phyloP scores from a whole-genome alignment of 2,113 vertebrate genomes.

The Paedocypris sp. region DNA sequence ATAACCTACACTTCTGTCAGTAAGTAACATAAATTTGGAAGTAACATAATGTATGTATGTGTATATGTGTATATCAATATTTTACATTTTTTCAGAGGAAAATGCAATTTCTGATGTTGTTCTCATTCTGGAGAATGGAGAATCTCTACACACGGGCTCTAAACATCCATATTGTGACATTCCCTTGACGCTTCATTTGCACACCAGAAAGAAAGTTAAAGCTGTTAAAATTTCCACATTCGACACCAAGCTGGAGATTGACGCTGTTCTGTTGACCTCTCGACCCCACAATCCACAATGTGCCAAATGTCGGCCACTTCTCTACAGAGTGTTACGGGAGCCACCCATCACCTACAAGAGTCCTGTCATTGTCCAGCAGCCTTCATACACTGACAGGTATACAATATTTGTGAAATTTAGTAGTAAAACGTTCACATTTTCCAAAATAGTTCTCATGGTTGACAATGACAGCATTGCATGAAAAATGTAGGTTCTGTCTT shows the following conservation, averaged over 20 bases:
- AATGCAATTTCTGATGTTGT: slow-evolving; percentile 68
- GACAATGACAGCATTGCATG: too few relatives aligned
- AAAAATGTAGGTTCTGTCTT: too few relatives aligned
- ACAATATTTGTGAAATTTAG: slow-evolving; percentile 21
- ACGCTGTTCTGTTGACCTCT: slow-evolving; percentile 79
- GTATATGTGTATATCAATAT: too few relatives aligned
- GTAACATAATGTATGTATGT: too few relatives aligned
- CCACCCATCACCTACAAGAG: slow-evolving; percentile 61
- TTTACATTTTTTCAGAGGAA: slow-evolving; percentile 44
- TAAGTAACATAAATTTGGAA: slow-evolving; percentile 26
- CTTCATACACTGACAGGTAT: slow-evolving; percentile 75
- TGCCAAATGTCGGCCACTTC: slow-evolving; percentile 66
- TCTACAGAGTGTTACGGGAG: slow-evolving; percentile 67
- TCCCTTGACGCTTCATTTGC: slow-evolving; percentile 75
- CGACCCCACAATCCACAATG: slow-evolving; percentile 67
- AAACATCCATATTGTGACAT: slow-evolving; percentile 80
- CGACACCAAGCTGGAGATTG: slow-evolving; percentile 89
- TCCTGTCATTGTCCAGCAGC: slow-evolving; percentile 52
- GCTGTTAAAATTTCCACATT: slow-evolving; percentile 82
- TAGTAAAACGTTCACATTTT: too few relatives aligned
- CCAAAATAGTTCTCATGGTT: too few relatives aligned
- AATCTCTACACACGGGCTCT: slow-evolving; percentile 71
- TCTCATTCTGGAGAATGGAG: slow-evolving; percentile 68
- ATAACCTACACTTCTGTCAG: slow-evolving; percentile 78
- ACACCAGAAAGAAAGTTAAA: slow-evolving; percentile 61